Evolutionary conservation across 2,113 vertebrate species (phyloP).

Genomic region (Candoia aspera): DNA sequence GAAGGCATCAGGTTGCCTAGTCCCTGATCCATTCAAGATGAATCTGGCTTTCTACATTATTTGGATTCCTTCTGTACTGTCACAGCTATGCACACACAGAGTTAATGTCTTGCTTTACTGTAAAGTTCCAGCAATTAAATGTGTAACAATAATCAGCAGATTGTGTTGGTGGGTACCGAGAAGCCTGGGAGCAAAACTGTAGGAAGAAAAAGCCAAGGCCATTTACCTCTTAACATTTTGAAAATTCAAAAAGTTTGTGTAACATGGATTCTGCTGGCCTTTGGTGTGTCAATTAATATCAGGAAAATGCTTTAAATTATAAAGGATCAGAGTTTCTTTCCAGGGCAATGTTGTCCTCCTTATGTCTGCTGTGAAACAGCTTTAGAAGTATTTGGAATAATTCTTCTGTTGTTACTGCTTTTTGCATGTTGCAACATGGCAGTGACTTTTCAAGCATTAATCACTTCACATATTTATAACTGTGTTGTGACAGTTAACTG

Average conservation of each 20-base stretch:
- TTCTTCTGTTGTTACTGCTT: slow-evolving; percentile 56
- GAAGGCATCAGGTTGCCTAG: not conserved
- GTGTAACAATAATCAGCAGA: slow-evolving; percentile 15
- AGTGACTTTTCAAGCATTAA: slow-evolving; percentile 70
- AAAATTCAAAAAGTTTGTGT: slow-evolving; percentile 57
- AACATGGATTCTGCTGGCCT: slow-evolving; percentile 59
- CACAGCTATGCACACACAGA: slow-evolving; percentile 23
- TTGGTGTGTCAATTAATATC: slow-evolving; percentile 70
- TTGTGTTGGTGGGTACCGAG: slow-evolving; percentile 13
- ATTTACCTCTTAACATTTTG: slow-evolving; percentile 50
- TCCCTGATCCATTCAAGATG: not conserved
- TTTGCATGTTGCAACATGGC: slow-evolving; percentile 70
- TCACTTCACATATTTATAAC: slow-evolving; percentile 74
- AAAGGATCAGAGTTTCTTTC: slow-evolving; percentile 58
- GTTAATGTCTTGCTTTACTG: slow-evolving; percentile 30
- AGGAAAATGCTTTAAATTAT: slow-evolving; percentile 68
- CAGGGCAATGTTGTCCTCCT: slow-evolving; percentile 60
- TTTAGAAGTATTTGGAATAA: slow-evolving; percentile 72
- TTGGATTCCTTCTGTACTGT: slow-evolving; percentile 21
- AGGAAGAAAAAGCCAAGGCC: slow-evolving; percentile 31
- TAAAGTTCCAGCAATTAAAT: slow-evolving; percentile 36
- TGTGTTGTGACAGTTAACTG: slow-evolving; percentile 66
- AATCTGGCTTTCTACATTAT: not conserved
- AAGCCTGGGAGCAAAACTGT: slow-evolving; percentile 22
- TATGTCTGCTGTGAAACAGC: slow-evolving; percentile 66